Percentiles rank a stretch among this genome's conserved stretches.
Conservation (phyloP, 2,113 vertebrate genomes). For the Melanostigma gelatinosum region DNA sequence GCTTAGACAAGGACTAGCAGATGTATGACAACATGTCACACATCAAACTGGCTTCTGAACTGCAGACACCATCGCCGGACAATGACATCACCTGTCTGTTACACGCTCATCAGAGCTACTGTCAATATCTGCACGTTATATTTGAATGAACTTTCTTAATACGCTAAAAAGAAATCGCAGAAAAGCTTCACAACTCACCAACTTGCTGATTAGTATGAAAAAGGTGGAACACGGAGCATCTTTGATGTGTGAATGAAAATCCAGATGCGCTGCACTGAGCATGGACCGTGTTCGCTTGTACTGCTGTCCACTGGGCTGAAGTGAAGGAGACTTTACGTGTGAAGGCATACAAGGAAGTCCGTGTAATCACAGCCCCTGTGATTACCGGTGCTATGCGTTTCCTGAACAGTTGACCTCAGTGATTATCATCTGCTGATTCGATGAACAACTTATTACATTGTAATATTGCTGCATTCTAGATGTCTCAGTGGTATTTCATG, state of each 20-base stretch:
- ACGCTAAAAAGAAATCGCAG: not conserved
- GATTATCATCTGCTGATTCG: conserved; percentile 4
- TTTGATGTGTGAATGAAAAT: not conserved
- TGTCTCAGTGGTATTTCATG: not conserved
- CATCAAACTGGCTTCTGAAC: no score
- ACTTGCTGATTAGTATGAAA: not conserved
- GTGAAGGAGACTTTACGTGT: not conserved
- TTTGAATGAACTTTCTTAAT: not conserved
- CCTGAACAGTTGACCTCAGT: not conserved
- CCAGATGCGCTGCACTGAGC: not conserved
- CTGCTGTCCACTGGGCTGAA: not conserved
- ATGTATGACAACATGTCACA: no score
- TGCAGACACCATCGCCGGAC: no score
- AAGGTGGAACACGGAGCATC: not conserved
- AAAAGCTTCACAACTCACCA: not conserved
- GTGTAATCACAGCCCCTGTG: not conserved
- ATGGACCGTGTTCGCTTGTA: not conserved
- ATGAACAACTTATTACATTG: not conserved
- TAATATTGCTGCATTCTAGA: not conserved
- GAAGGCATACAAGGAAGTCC: not conserved
- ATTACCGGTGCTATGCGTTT: not conserved
- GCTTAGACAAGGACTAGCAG: not conserved
- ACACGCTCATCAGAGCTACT: not conserved
- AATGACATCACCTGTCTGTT: not conserved
- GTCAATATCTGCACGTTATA: not conserved